A percentile compares a stretch with the other conserved stretches of the same genome.
Conservation (phyloP, 2,888 invertebrate species). For the Bombylius major region DNA sequence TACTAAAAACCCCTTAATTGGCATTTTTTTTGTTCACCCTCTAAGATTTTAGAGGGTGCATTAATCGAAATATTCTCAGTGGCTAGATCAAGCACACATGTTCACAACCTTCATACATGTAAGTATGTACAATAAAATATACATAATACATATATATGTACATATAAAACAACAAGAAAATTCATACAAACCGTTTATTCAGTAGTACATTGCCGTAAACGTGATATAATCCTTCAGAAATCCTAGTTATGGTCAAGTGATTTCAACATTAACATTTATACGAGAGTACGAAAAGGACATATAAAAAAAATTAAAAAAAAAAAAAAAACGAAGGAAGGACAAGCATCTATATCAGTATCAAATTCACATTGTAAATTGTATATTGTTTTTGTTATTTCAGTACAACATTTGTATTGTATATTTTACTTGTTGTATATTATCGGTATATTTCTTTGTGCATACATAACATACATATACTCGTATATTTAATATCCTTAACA, state of each 20-base stretch:
- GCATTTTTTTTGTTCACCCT: slow-evolving; percentile 7
- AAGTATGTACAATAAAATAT: not conserved
- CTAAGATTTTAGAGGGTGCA: not conserved
- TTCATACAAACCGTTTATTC: not conserved
- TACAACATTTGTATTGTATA: too few species aligned
- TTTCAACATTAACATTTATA: not conserved
- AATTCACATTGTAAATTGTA: not conserved
- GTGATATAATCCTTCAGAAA: not conserved
- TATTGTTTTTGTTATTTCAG: too few species aligned
- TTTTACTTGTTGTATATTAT: too few species aligned
- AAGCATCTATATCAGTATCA: not conserved
- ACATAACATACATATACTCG: too few species aligned
- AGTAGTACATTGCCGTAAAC: not conserved
- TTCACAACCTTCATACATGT: not conserved
- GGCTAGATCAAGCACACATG: not conserved
- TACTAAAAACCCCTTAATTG: slow-evolving; percentile 38
- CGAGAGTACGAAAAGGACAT: too few species aligned
- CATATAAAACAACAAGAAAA: not conserved
- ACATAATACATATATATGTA: not conserved
- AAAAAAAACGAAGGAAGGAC: not conserved
- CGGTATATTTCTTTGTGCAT: too few species aligned
- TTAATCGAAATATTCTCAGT: not conserved
- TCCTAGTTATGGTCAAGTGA: not conserved
- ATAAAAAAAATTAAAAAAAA: too few species aligned
- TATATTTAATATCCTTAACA: too few species aligned